Base-by-base conservation (phyloP, 2,888 invertebrate genomes). In the Tryphoninae sp. region DNA sequence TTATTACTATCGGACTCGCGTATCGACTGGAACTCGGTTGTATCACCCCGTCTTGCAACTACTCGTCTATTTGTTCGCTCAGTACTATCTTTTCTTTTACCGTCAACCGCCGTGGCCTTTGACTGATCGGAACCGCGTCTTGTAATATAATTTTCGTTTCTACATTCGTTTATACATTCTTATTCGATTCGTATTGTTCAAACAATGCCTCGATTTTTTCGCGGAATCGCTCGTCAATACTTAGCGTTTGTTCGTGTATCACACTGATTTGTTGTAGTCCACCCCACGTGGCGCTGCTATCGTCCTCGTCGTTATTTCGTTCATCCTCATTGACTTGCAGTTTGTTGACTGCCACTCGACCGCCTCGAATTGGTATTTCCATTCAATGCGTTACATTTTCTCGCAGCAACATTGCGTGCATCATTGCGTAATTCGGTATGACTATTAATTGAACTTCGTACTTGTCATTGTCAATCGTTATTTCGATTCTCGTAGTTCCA, bases 71-170 rank as follows among this genome's bases (percentile, higher is more conserved):
- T 45, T 82, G 80, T 1, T 13, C 1, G 8, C 78, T 61, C 42
- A 83, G 73, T 13, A 77, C 80, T 13, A 55, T 33, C 51, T 75
- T 83, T 75, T 84, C 82, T 49, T 61, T 51, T 0, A 55, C 69
- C 7, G 82, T 42, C 58, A 84, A 69, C 2, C 83, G 73, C 4
- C 81, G 64, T 0, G 83, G 84, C 8, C 65, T 59, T 42, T 58
- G 13, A 33, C 80, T 68, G 1, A 83, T 71, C 2, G 80, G 81
- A 4, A 0, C 69, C 16, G 79, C 83, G 51, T 84, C 81, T 19
- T 49, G 23, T 13, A 84, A 19, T 45, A 73, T 22, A 11, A 83
- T 84, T 69, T 67, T 68, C 9, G 83, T 83, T 69, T 84, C 65
- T 1, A 81, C 74, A 13, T 69, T 9, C 19, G 69, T 69, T n/a